Conservation (phyloP, 2,888 invertebrate genomes). For the Heteropelma amictum region DNA sequence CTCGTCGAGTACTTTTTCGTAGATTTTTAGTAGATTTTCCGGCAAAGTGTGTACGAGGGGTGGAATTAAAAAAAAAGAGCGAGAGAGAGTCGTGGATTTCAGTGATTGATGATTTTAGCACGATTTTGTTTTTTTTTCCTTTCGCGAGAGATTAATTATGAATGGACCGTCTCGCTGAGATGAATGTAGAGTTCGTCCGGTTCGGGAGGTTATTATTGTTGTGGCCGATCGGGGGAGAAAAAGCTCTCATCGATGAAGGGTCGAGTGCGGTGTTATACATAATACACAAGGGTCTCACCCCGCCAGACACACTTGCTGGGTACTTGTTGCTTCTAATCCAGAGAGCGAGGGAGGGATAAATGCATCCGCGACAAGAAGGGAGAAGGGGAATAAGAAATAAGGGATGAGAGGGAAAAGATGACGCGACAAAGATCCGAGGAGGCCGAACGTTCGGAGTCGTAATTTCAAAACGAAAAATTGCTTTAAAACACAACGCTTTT, state of each 20-base stretch:
- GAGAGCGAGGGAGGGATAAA: slow-evolving; percentile 1
- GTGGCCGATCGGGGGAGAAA: slow-evolving; percentile 6
- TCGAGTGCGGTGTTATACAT: slow-evolving; percentile 21
- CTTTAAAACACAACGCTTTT: too few species aligned
- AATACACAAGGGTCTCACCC: slow-evolving; percentile 12
- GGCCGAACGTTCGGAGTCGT: background rate
- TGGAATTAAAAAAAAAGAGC: too few species aligned
- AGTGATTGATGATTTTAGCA: too few species aligned
- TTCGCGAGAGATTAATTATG: too few species aligned
- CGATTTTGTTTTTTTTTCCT: too few species aligned
- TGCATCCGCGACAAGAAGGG: background rate
- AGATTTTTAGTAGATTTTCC: too few species aligned
- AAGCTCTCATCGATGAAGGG: slow-evolving; percentile 19
- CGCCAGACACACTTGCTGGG: background rate
- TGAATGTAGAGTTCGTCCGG: background rate
- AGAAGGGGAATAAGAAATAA: background rate
- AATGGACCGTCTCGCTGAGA: too few species aligned
- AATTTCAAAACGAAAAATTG: too few species aligned
- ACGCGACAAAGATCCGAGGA: background rate
- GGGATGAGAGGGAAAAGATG: background rate
- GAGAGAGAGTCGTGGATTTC: too few species aligned
- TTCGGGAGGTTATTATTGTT: slow-evolving; percentile 16
- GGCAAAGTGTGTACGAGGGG: too few species aligned
- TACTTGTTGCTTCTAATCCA: slow-evolving; percentile 33
- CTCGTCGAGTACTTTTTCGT: too few species aligned